Evolutionary conservation across 1,140 invertebrate species (phyloP).

Genomic region (Drosophila repleta): DNA sequence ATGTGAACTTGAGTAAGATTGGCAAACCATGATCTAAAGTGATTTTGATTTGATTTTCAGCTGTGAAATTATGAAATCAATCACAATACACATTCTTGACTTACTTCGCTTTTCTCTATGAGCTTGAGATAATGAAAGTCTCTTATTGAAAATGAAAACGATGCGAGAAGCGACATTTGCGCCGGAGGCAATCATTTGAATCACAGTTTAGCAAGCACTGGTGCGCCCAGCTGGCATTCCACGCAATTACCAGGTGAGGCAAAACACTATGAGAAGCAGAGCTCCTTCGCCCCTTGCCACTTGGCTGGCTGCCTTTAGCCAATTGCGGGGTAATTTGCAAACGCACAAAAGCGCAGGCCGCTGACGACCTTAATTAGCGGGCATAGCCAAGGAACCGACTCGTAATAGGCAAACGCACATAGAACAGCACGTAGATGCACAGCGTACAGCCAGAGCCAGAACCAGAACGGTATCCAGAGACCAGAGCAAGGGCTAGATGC

Average conservation of each 20-base stretch:
- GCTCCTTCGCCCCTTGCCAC: neutral
- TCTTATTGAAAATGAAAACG: constrained; percentile 32
- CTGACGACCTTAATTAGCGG: constrained; percentile 76
- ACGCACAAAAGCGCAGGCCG: constrained; percentile 68
- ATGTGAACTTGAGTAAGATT: neutral
- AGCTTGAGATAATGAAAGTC: neutral
- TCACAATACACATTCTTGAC: too few species aligned
- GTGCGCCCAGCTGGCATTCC: constrained; percentile 33
- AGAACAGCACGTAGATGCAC: constrained; percentile 25
- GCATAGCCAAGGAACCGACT: constrained; percentile 42
- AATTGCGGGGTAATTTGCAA: constrained; percentile 80
- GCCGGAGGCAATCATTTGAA: constrained; percentile 8
- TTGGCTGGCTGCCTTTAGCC: constrained; percentile 33
- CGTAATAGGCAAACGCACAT: constrained; percentile 72
- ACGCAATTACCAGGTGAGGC: constrained; percentile 59
- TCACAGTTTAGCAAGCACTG: constrained; percentile 55
- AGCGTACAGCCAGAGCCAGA: constrained; percentile 2
- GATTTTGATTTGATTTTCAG: neutral
- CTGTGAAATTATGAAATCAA: neutral
- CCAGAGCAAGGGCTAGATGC: constrained; percentile 54
- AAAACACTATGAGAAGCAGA: neutral
- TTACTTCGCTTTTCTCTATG: too few species aligned
- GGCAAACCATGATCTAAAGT: too few species aligned
- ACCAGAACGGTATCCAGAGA: constrained; percentile 36
- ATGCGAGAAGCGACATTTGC: neutral